Conservation (phyloP, 1,140 invertebrate species). For the Temnothorax nylanderi region DNA sequence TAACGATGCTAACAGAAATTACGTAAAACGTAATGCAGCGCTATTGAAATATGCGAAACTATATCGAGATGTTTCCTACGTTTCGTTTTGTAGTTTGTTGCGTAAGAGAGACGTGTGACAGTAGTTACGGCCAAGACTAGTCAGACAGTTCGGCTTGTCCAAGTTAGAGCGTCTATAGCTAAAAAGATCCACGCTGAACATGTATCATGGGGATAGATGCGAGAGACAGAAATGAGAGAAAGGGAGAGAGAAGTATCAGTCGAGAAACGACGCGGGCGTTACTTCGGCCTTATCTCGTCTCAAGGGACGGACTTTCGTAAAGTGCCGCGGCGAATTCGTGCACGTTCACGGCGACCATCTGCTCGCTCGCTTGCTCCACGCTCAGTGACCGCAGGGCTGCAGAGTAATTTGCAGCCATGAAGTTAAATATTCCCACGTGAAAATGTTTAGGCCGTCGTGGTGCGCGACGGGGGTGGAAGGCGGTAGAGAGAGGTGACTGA, state of each 20-base stretch:
- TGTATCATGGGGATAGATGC: conserved; percentile 18
- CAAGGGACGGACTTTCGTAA: conserved; percentile 51
- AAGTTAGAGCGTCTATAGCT: neutral
- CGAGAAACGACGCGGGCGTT: conserved; percentile 23
- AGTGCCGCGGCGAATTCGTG: conserved; percentile 48
- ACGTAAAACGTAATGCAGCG: neutral
- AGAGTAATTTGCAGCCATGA: conserved; percentile 70
- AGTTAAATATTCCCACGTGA: conserved; percentile 79
- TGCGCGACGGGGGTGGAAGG: neutral
- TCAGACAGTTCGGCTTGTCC: neutral
- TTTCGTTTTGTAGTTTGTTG: conserved; percentile 8
- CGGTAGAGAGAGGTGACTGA: conserved; percentile 64
- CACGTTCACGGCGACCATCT: conserved; percentile 17
- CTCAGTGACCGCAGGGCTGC: conserved; percentile 59
- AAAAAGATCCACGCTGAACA: conserved; percentile 44
- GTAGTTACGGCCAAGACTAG: neutral
- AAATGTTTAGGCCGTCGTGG: conserved; percentile 66
- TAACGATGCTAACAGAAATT: neutral
- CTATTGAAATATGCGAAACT: neutral
- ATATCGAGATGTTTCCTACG: neutral
- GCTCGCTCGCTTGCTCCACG: neutral
- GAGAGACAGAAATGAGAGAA: conserved; percentile 39
- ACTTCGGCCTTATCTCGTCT: conserved; percentile 44
- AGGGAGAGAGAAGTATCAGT: conserved; percentile 60
- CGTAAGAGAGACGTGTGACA: neutral